Conservation (phyloP, 2,797 vertebrate species). For the Choloepus didactylus region DNA sequence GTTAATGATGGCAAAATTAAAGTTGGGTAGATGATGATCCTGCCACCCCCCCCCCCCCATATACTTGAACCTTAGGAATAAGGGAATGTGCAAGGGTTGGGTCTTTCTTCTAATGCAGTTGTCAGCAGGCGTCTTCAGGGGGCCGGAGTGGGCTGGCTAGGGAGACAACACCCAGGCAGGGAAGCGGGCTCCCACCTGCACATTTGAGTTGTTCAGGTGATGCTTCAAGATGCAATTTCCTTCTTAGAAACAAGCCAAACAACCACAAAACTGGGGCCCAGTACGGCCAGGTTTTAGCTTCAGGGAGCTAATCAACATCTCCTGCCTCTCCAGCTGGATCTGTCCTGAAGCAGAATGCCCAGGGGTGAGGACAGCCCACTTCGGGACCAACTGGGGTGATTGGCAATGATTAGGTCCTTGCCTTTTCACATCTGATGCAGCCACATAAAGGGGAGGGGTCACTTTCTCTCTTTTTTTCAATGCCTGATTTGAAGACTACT, state of each 20-base stretch:
- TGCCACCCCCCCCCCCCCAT: no score
- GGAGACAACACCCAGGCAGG: no score
- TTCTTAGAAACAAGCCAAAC: neutral
- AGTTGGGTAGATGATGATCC: neutral
- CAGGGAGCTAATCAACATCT: no score
- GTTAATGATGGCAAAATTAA: neutral
- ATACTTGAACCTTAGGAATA: neutral
- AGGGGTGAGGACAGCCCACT: neutral
- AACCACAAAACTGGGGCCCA: neutral
- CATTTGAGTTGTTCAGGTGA: neutral
- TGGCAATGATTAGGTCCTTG: neutral
- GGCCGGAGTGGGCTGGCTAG: rapidly evolving
- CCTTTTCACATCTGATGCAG: neutral
- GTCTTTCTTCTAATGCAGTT: neutral
- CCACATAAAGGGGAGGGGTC: neutral
- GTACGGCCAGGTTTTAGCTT: neutral
- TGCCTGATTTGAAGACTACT: neutral
- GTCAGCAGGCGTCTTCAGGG: neutral
- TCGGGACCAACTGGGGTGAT: rapidly evolving
- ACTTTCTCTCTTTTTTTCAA: neutral
- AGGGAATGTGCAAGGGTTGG: neutral
- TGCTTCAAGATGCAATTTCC: neutral
- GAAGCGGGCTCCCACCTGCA: neutral
- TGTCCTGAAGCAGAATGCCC: neutral
- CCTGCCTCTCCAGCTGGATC: neutral